These are phyloP conservation scores for Cistogaster globosa DNA, from an alignment of 2,888 invertebrate genomes.

Conservation along the genomic window DNA sequence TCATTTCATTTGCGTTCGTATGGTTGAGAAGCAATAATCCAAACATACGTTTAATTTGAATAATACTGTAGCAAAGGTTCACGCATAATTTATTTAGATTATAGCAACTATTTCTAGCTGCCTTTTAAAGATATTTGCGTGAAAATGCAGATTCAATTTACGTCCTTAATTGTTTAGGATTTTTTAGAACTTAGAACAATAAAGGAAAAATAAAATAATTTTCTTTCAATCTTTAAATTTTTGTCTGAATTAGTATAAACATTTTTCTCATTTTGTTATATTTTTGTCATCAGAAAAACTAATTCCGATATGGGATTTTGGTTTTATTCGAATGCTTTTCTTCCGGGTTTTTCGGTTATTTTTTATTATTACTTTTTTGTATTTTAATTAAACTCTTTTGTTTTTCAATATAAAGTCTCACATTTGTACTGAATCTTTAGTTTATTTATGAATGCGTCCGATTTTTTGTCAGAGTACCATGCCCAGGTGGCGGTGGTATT, in stretches of 20 bases:
- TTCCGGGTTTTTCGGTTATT: constrained; percentile 8
- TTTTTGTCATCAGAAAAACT: constrained; percentile 13
- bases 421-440: constrained; percentile 57
- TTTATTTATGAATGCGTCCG: constrained; percentile 69
- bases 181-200: neutral
- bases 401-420: constrained; percentile 63
- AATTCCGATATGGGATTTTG: neutral
- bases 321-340: constrained; percentile 15
- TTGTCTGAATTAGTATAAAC: constrained; percentile 34
- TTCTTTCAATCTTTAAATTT: neutral
- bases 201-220: neutral
- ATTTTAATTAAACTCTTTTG: constrained; percentile 39
- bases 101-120: too few species aligned
- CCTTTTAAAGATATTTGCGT: too few species aligned
- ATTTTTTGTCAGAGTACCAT: constrained; percentile 80
- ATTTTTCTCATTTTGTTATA: constrained; percentile 3
- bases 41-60: too few species aligned
- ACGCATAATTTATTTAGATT: too few species aligned
- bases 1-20: too few species aligned
- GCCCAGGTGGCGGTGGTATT: constrained; percentile 76
- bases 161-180: too few species aligned
- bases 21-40: too few species aligned
- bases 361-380: neutral
- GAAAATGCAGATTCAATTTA: too few species aligned
- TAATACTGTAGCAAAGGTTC: too few species aligned